Base-by-base conservation (phyloP, 2,888 invertebrate species). In the Agrochola lota region DNA sequence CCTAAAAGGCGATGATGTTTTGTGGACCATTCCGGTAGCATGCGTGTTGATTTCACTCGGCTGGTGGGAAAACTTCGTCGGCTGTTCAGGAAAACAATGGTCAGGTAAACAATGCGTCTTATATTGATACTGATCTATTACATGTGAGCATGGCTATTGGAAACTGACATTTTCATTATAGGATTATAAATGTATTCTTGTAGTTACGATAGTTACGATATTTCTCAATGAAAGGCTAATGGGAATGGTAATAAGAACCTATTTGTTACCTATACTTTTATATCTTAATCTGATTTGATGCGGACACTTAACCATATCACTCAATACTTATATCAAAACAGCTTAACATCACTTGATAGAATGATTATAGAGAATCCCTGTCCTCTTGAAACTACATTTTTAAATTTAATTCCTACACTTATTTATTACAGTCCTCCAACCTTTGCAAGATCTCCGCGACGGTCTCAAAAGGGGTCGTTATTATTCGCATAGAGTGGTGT, bases 1-100 rank as follows among this genome's bases (percentile, higher is more conserved):
- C 17, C 90, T 97, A 55, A 95, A 97, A 70, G 93, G 95, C 4
- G 94, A 95, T 1, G 91, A 94, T 3, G 83, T 92, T 30, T 91
- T 97, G 17, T 98, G 98, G 97, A 91, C 97, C 23, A 97, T 98
- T 81, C 97, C 98, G 0, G 85, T 98, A 7, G 97, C 98, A 6
- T 95, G 98, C 71, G 87, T 98, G 52, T 95, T 98, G 46, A 97
- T 98, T 74, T 98, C 98, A 0, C 95, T 97, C 67, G 98, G 98
- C 40, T 99, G 98, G 98, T 99, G 98, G 98, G 98, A 98, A 92
- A 99, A 98, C 93, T 99, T 97, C 92, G 97, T 98, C 9, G 97
- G 97, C 40, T 87, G 91, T 59, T 88, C 91, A 1, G 94, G 93
- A 75, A 93, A 89, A 75, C 85, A 93, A 75, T 92, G 93, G 64